These are phyloP conservation scores for Resseliella maxima DNA, from an alignment of 2,888 invertebrate species.

Conservation along the genomic window DNA sequence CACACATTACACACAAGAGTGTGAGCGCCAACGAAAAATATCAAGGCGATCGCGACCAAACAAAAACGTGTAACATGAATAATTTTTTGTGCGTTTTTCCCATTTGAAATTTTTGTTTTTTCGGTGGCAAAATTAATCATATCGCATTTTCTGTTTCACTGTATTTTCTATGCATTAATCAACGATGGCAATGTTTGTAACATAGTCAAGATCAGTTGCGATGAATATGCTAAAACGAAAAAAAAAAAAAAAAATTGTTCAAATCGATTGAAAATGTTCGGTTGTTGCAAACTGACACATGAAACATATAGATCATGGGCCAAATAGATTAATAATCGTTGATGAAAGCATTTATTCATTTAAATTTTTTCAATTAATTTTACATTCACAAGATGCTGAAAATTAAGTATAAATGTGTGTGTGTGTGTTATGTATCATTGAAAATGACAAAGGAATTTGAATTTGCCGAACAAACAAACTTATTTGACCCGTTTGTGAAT, in stretches of 20 bases:
- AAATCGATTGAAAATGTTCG: not conserved
- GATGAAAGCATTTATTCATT: conserved; percentile 30
- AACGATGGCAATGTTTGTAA: not conserved
- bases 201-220: not conserved
- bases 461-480: not conserved
- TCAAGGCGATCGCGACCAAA: not conserved
- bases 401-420: not conserved
- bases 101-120: no score
- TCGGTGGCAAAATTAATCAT: not conserved
- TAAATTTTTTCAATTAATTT: conserved; percentile 22
- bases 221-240: not conserved
- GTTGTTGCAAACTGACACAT: not conserved
- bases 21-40: not conserved
- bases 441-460: not conserved
- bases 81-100: conserved; percentile 4
- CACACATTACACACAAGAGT: not conserved
- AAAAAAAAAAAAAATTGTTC: no score
- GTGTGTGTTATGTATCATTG: not conserved
- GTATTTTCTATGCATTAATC: not conserved
- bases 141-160: not conserved
- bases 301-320: conserved; percentile 16
- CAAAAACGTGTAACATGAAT: not conserved
- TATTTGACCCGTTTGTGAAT: not conserved
- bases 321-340: conserved; percentile 6
- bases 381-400: not conserved